Base-by-base conservation (phyloP, 1,140 invertebrate species). In the Drosophila gunungcola region DNA sequence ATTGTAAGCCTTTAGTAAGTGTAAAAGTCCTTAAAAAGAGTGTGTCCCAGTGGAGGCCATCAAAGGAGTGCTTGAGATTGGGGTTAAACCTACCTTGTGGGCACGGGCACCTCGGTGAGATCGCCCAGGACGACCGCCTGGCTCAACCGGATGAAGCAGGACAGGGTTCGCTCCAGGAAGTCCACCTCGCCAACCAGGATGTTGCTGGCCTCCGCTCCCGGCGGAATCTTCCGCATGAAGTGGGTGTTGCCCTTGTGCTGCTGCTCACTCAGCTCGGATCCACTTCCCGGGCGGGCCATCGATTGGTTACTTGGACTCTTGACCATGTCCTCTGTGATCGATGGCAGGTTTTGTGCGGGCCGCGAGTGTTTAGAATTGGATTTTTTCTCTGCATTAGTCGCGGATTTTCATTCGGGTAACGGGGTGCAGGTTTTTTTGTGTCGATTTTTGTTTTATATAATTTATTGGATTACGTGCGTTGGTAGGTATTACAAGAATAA, bases 151-250 rank as follows among this genome's bases (percentile, higher is more conserved):
- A 99, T 96, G 92, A 99, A 99, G 9, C 97, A 98, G 61, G 97
- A 97, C 46, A 99, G 92, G 0, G 97, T 96, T 90, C 97, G 97
- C 55, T 98, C 96, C 25, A 99, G 94, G 92, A 99, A 99, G 92
- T 99, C 98, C 3, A 99, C 97, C 94, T 99, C 98, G 9, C 99
- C 99, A 1, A 99, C 98, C 9, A 99, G 93, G 82, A 99, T 98
- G 92, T 99, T 99, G 51, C 97, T 97, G 2, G 98, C 98, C 93
- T 99, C 98, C 1, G 98, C 97, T 21, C 98, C 98, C 0, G 95
- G 95, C n/a, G 98, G 98, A 89, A 99, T 98, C 94, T 99, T 99
- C 42, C 97, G 95, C 97, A 99, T 98, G 82, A 99, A 99, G 81
- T 98, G 95, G 53, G 96, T 96, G 93, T 99, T 99, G 48, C 95